These are phyloP conservation scores for Temnothorax nylanderi DNA, from an alignment of 1,140 invertebrate genomes.

Conservation along the genomic window DNA sequence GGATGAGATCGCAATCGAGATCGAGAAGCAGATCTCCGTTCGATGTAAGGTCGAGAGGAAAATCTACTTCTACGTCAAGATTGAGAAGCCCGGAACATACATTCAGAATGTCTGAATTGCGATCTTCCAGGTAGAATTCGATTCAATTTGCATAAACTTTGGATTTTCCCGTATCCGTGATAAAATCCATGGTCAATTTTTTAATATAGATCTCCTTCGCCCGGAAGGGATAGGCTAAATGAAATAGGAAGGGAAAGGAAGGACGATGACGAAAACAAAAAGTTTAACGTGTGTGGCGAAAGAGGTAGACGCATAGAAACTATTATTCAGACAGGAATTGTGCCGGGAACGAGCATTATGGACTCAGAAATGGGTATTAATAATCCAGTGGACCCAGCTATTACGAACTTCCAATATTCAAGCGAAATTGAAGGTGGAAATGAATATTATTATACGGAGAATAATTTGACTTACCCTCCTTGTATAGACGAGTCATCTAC, in stretches of 20 bases:
- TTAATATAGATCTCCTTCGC: slow-evolving; percentile 79
- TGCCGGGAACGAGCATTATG: slow-evolving; percentile 66
- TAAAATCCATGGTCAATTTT: slow-evolving; percentile 15
- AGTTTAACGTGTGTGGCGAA: slow-evolving; percentile 65
- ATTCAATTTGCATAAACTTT: background rate
- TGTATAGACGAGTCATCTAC: slow-evolving; percentile 79
- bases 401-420: slow-evolving; percentile 73
- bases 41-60: slow-evolving; percentile 67
- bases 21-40: slow-evolving; percentile 71
- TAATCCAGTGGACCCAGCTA: slow-evolving; percentile 64
- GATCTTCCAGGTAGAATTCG: slow-evolving; percentile 74
- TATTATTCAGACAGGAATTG: slow-evolving; percentile 80
- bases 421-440: slow-evolving; percentile 74
- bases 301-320: slow-evolving; percentile 81
- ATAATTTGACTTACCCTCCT: slow-evolving; percentile 84
- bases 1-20: slow-evolving; percentile 73
- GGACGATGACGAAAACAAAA: slow-evolving; percentile 63
- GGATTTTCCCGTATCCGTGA: background rate
- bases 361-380: slow-evolving; percentile 74
- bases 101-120: slow-evolving; percentile 59
- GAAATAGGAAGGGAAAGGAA: slow-evolving; percentile 69
- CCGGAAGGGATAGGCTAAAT: slow-evolving; percentile 66
- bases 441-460: slow-evolving; percentile 83
- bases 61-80: slow-evolving; percentile 69
- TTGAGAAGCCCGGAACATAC: slow-evolving; percentile 73